phyloP scores from a whole-genome alignment of 2,888 invertebrate genomes.

The Tuta absoluta region DNA sequence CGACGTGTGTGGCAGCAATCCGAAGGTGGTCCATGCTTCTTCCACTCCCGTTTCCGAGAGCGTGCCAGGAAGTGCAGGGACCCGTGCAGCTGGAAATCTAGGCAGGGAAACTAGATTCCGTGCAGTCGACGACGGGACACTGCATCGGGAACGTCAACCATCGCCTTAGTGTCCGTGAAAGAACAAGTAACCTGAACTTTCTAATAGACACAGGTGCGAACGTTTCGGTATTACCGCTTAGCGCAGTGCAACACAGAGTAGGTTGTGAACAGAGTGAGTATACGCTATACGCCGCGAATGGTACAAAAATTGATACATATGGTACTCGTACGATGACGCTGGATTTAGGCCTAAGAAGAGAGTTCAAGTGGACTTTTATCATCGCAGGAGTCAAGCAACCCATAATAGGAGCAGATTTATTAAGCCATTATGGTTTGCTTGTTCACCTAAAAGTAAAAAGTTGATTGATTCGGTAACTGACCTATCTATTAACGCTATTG shows the following conservation, averaged over 20 bases:
- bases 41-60: slow-evolving; percentile 31
- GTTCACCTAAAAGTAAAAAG: slow-evolving; percentile 34
- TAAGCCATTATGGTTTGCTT: slow-evolving; percentile 34
- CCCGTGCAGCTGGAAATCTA: slow-evolving; percentile 33
- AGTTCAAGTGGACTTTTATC: slow-evolving; percentile 38
- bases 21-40: slow-evolving; percentile 32
- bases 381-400: slow-evolving; percentile 37
- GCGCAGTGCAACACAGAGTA: neutral
- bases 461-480: slow-evolving; percentile 35
- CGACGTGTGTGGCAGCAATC: neutral
- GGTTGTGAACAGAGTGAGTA: slow-evolving; percentile 9
- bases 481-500: slow-evolving; percentile 25
- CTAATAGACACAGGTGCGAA: slow-evolving; percentile 35
- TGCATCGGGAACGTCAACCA: slow-evolving; percentile 8
- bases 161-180: slow-evolving; percentile 33
- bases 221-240: slow-evolving; percentile 22
- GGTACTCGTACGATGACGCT: slow-evolving; percentile 31
- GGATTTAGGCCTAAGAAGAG: slow-evolving; percentile 35
- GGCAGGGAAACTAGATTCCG: slow-evolving; percentile 20
- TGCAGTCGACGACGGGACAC: slow-evolving; percentile 27
- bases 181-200: slow-evolving; percentile 24
- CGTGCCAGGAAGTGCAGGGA: slow-evolving; percentile 27
- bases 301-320: slow-evolving; percentile 20
- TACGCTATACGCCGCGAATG: slow-evolving; percentile 37
- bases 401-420: slow-evolving; percentile 42